These are phyloP conservation scores for Hippocampus abdominalis DNA, from an alignment of 2,113 vertebrate genomes.

Conservation along the genomic window DNA sequence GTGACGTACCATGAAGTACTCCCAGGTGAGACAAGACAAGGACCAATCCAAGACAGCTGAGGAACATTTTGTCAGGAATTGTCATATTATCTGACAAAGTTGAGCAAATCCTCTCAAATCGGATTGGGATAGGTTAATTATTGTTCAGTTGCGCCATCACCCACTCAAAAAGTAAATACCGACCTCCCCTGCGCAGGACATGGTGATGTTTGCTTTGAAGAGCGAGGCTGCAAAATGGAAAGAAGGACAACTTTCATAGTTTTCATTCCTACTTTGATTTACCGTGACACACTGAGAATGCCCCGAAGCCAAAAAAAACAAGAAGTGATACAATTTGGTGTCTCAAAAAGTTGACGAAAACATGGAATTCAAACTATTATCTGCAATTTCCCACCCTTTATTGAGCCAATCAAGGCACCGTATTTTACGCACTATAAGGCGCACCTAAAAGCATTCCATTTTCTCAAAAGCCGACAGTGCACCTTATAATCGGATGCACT, in stretches of 20 bases:
- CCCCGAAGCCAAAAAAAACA: too few relatives aligned
- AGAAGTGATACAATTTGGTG: neutral
- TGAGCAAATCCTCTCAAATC: neutral
- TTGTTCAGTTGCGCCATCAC: conserved; percentile 9
- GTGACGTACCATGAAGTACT: conserved; percentile 16
- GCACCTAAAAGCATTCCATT: too few relatives aligned
- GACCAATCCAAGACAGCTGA: conserved; percentile 11
- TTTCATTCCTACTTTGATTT: neutral
- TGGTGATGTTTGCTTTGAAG: conserved; percentile 2
- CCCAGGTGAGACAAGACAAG: conserved; percentile 19
- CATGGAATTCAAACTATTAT: too few relatives aligned
- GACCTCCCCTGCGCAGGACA: neutral
- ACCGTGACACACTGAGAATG: too few relatives aligned
- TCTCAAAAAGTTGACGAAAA: neutral
- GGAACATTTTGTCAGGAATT: conserved; percentile 17
- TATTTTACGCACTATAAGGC: too few relatives aligned
- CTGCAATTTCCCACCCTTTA: too few relatives aligned
- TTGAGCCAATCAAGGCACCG: too few relatives aligned
- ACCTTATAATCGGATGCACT: too few relatives aligned
- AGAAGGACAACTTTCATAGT: neutral
- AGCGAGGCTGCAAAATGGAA: neutral
- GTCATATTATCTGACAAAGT: neutral
- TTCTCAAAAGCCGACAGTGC: too few relatives aligned
- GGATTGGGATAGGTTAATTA: conserved; percentile 32
- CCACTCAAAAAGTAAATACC: conserved; percentile 8